Evolutionary conservation across 2,113 vertebrate species (phyloP).

Genomic region (Psittacula cyanocephala): DNA sequence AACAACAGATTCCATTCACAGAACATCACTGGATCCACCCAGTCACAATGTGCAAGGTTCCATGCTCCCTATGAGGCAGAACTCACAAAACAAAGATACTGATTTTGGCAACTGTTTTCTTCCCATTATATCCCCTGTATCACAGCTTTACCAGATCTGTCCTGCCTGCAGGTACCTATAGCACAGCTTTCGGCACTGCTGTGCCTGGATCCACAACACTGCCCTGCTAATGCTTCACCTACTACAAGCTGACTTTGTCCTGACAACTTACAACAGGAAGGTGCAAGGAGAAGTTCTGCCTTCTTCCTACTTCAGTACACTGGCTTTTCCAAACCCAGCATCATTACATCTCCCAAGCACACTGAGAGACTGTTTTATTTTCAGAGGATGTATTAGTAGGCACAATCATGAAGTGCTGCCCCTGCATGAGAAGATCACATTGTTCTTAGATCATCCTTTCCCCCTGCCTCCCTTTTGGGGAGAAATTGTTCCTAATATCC

Average conservation of each 20-base stretch:
- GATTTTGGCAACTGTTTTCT: neutral
- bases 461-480: neutral
- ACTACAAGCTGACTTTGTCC: neutral
- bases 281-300: neutral
- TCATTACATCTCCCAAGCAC: neutral
- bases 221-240: accelerated
- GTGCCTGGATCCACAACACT: too few relatives aligned
- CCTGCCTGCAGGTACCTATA: neutral
- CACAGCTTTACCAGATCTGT: neutral
- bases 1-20: slow-evolving; percentile 18
- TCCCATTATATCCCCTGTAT: neutral
- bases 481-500: neutral
- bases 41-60: neutral
- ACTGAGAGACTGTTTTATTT: neutral
- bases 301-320: neutral
- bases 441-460: neutral
- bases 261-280: accelerated
- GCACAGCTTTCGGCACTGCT: neutral
- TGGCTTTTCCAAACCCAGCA: neutral
- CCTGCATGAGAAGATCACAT: neutral
- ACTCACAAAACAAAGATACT: neutral
- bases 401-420: neutral
- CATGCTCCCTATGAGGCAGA: neutral
- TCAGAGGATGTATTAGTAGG: neutral
- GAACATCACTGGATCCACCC: slow-evolving; percentile 22